These are phyloP conservation scores for Rapana venosa DNA, from an alignment of 2,888 invertebrate genomes.

Conservation along the genomic window DNA sequence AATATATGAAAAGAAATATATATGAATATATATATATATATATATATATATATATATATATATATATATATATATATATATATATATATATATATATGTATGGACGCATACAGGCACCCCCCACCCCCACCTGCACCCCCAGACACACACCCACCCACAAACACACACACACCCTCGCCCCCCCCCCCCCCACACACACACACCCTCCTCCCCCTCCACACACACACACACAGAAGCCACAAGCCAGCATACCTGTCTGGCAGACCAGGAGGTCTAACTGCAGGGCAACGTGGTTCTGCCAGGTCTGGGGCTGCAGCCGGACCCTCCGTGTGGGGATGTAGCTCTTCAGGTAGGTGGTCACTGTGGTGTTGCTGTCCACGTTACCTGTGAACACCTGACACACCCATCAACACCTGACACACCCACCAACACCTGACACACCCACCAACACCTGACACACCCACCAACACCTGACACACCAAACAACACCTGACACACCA, in stretches of 20 bases:
- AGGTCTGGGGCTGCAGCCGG: constrained; percentile 54
- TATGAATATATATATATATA: too few species aligned
- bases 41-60: too few species aligned
- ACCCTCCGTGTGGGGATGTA: constrained; percentile 61
- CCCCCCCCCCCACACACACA: too few species aligned
- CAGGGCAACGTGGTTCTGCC: constrained; percentile 55
- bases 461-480: too few species aligned
- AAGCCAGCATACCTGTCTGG: constrained; percentile 55
- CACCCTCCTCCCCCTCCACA: too few species aligned
- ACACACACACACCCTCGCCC: neutral
- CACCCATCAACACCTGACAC: neutral
- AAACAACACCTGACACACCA: too few species aligned
- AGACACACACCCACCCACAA: neutral
- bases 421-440: neutral
- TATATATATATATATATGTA: too few species aligned
- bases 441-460: too few species aligned
- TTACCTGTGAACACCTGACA: constrained; percentile 62
- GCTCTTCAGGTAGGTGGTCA: constrained; percentile 62
- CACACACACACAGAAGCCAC: neutral
- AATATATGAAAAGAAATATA: too few species aligned
- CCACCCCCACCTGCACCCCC: neutral
- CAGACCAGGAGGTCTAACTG: constrained; percentile 68
- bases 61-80: too few species aligned
- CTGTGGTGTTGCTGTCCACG: constrained; percentile 54
- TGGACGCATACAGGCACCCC: neutral